Percentiles rank a stretch among this genome's conserved stretches.
phyloP scores from a whole-genome alignment of 2,797 vertebrate genomes.

The Acropternis orthonyx region DNA sequence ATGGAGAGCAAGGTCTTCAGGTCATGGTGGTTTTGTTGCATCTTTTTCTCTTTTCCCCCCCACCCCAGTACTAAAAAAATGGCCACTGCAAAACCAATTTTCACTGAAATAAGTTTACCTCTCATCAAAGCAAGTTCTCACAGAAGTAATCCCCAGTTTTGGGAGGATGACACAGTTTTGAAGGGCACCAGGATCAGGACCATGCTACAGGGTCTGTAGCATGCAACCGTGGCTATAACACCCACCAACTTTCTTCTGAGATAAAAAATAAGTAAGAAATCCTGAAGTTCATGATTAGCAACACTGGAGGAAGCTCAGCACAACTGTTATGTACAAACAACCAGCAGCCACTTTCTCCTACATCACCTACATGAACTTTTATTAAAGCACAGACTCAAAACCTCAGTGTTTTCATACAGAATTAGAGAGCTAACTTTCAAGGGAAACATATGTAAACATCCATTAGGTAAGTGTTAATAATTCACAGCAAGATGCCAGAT shows the following conservation, averaged over 20 bases:
- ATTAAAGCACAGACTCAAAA: neutral
- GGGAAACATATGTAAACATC: constrained; percentile 21
- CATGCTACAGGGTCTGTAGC: neutral
- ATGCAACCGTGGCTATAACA: neutral
- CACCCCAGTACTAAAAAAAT: neutral
- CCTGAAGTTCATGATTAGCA: neutral
- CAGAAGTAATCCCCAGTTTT: neutral
- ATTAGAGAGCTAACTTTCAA: constrained; percentile 28
- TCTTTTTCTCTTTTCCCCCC: neutral
- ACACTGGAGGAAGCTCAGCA: neutral
- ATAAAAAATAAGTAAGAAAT: neutral
- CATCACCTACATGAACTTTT: neutral
- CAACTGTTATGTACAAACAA: neutral
- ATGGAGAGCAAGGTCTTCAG: neutral
- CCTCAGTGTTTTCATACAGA: neutral
- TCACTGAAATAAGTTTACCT: neutral
- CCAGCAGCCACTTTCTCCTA: neutral
- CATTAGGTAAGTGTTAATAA: constrained; percentile 49
- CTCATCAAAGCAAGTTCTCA: neutral
- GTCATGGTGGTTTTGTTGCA: neutral
- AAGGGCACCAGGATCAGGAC: neutral
- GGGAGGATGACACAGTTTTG: neutral
- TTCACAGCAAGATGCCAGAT: constrained; percentile 34
- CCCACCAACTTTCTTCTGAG: neutral
- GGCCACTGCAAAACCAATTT: neutral